Evolutionary conservation across 1,140 invertebrate species (phyloP).

Genomic region (Aricia agestis): DNA sequence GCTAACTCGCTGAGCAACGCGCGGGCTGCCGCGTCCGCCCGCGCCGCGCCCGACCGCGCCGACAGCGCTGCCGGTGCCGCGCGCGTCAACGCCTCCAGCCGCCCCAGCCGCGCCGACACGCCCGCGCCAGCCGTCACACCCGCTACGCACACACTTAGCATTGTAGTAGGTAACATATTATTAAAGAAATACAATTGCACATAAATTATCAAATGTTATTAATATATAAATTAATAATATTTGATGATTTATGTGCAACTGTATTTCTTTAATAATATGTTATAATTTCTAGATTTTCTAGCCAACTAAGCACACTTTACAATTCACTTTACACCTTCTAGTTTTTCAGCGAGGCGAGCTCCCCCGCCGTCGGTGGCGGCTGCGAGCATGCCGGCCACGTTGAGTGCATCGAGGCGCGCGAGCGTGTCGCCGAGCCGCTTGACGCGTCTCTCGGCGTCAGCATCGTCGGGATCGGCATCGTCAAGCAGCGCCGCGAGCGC

Average conservation of each 20-base stretch:
- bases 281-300: too few species aligned
- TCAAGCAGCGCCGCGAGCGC: slow-evolving; percentile 52
- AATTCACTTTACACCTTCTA: slow-evolving; percentile 39
- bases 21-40: slow-evolving; percentile 45
- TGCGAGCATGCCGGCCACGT: slow-evolving; percentile 62
- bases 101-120: slow-evolving; percentile 34
- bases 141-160: slow-evolving; percentile 15
- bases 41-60: slow-evolving; percentile 45
- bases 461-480: slow-evolving; percentile 41
- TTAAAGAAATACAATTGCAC: too few species aligned
- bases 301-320: too few species aligned
- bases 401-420: slow-evolving; percentile 56
- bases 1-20: slow-evolving; percentile 40
- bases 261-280: too few species aligned
- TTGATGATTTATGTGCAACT: too few species aligned
- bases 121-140: slow-evolving; percentile 33
- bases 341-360: slow-evolving; percentile 42
- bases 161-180: too few species aligned
- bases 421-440: slow-evolving; percentile 47
- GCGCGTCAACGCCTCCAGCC: slow-evolving; percentile 36
- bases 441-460: slow-evolving; percentile 54
- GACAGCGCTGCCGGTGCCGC: slow-evolving; percentile 40
- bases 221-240: too few species aligned
- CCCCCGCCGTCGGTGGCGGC: slow-evolving; percentile 58
- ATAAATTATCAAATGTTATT: too few species aligned